Conservation (phyloP, 1,140 invertebrate species). For the Drosophila tani region DNA sequence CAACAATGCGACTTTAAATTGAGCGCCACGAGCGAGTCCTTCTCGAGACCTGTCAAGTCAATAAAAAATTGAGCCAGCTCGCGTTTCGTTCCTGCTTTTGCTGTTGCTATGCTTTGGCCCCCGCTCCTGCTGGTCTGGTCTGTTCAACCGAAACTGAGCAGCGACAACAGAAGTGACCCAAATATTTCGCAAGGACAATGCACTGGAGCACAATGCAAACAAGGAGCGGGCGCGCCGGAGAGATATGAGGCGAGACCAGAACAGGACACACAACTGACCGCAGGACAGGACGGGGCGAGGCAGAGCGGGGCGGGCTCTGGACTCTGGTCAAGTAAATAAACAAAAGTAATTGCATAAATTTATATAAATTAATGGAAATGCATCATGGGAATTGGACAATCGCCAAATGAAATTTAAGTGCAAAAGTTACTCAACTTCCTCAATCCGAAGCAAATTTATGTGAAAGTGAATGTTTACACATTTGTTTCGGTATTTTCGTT, state of each 20-base stretch:
- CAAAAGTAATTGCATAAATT: slow-evolving; percentile 83
- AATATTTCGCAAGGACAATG: slow-evolving; percentile 82
- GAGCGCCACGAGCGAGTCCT: slow-evolving; percentile 35
- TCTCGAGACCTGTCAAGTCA: slow-evolving; percentile 68
- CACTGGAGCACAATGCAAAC: slow-evolving; percentile 73
- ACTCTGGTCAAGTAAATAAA: slow-evolving; percentile 76
- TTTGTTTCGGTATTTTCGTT: slow-evolving; percentile 1
- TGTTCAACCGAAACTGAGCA: slow-evolving; percentile 63
- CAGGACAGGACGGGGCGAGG: slow-evolving; percentile 1
- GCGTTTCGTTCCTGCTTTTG: slow-evolving; percentile 5
- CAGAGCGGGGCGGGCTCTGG: background rate
- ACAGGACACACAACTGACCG: slow-evolving; percentile 38
- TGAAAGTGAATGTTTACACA: slow-evolving; percentile 20
- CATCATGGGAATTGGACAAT: slow-evolving; percentile 67
- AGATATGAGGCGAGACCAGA: slow-evolving; percentile 26
- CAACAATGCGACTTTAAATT: slow-evolving; percentile 79
- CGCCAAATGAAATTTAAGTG: slow-evolving; percentile 70
- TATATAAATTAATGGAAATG: slow-evolving; percentile 82
- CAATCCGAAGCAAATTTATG: background rate
- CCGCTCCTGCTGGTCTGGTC: background rate
- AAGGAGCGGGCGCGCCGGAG: slow-evolving; percentile 23
- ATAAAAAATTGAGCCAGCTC: slow-evolving; percentile 71
- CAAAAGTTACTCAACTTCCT: slow-evolving; percentile 56
- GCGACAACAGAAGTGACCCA: slow-evolving; percentile 80
- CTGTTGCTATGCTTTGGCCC: background rate